These are phyloP conservation scores for Graphium colonna DNA, from an alignment of 2,888 invertebrate genomes.

Conservation along the genomic window DNA sequence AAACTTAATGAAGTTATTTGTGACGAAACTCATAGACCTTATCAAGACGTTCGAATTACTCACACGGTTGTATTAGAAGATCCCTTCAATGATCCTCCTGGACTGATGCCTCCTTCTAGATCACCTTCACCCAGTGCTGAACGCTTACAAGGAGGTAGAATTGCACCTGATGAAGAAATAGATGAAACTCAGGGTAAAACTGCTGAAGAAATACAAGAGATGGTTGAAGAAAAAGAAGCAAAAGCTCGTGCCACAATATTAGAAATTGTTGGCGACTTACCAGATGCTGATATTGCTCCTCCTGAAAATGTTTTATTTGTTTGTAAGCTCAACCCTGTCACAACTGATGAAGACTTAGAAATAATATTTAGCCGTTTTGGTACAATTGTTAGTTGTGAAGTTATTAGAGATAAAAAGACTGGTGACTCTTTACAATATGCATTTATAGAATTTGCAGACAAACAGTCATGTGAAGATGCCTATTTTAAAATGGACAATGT, in stretches of 20 bases:
- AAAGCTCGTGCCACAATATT: slow-evolving; percentile 97
- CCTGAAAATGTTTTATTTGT: slow-evolving; percentile 99
- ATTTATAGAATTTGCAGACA: slow-evolving; percentile 97
- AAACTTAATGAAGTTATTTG: slow-evolving; percentile 96
- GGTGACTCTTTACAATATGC: slow-evolving; percentile 99
- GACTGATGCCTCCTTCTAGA: slow-evolving; percentile 86
- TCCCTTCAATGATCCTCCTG: slow-evolving; percentile 94
- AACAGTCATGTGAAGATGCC: slow-evolving; percentile 96
- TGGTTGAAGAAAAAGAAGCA: slow-evolving; percentile 94
- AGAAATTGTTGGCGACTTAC: slow-evolving; percentile 98
- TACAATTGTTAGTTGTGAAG: slow-evolving; percentile 95
- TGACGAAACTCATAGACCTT: slow-evolving; percentile 93
- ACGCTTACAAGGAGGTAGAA: slow-evolving; percentile 89
- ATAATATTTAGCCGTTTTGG: slow-evolving; percentile 99
- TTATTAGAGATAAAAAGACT: slow-evolving; percentile 95
- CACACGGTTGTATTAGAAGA: slow-evolving; percentile 98
- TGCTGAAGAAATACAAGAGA: slow-evolving; percentile 91
- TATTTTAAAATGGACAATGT: slow-evolving; percentile 99
- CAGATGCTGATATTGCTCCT: slow-evolving; percentile 97
- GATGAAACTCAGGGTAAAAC: slow-evolving; percentile 93
- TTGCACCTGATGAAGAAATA: slow-evolving; percentile 95
- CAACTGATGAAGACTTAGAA: slow-evolving; percentile 97
- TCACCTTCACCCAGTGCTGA: slow-evolving; percentile 95
- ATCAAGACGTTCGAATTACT: slow-evolving; percentile 96
- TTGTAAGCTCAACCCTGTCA: slow-evolving; percentile 99